Evolutionary conservation across 2,113 vertebrate species (phyloP), one percentile per base, ranked within the genome.

Genomic region (Zapornia atra): DNA sequence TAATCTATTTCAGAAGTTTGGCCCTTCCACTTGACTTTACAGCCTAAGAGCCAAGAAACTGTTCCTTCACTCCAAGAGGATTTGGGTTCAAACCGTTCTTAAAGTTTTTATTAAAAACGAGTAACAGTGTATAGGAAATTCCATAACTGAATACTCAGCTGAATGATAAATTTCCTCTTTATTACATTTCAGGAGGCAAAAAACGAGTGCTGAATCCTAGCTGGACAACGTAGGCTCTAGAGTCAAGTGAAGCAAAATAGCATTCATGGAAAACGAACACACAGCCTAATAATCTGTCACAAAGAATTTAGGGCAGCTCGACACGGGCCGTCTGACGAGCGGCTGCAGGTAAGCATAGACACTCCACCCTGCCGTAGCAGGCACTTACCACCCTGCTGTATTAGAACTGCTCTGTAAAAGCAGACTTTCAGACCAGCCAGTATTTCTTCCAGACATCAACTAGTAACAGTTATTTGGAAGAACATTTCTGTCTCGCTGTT

Each of bases 61-160:
- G 26, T 48, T 60, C 72, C 68, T 92, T 92, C 56, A 29, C 75
- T 96, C 79, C 71, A 81, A 76, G n/a, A 78, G 28, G 50, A 94
- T 73, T 68, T 36, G 53, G 12, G 61, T 65, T 88, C 75, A 93
- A 95, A 93, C 14, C 5, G 40, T 94, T 61, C 57, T 64, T 77
- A 87, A 63, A 73, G 44, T 46, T 88, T 57, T 92, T 96, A 90
- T 96, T 90, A 77, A 77, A 96, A 94, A 63, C n/a, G 34, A 92
- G 54, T 61, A 80, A 42, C 59, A 54, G 42, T 82, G 34, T 16
- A 61, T 4, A 85, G 86, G 38, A 36, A 95, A 94, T 63, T 66
- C 80, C 81, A 2, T 22, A 84, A 85, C 46, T 51, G 60, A 68
- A 87, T 82, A 92, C 40, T 82, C 34, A 38, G 36, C 14, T 0